Evolutionary conservation across 2,888 invertebrate genomes (phyloP), one percentile per base, ranked within the genome.

Genomic region (Lagria hirta): DNA sequence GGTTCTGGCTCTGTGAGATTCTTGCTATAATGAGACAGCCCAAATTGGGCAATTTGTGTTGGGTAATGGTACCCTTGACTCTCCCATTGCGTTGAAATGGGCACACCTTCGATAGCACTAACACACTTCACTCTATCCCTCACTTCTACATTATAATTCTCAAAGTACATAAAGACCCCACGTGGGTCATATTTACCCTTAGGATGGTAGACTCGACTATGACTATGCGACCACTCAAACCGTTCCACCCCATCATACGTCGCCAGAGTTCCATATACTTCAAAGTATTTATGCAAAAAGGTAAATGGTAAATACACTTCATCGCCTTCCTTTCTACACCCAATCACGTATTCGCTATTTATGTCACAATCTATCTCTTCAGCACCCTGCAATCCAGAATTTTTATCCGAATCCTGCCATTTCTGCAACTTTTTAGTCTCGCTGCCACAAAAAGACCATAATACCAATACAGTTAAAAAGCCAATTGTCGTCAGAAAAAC

Each of bases 21-120:
- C 71, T 97, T 96, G 71, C 94, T 95, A 71, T 94, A 99, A 73
- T 99, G 99, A 5, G 96, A 92, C 41, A 99, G 73, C 0, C 94
- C 99, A 70, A 93, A 99, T 71, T 99, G 99, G 3, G 98, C 96
- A 54, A 99, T 96, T 75, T 99, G 98, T 1, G 96, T 98, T 0
- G 98, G 96, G 73, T 99, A 99, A 71, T 86, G 94, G 71, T 98
- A 97, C 0, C 98, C 98, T 49, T 84, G 83, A 18, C 88, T 86
- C 60, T 94, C 91, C 99, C 99, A 99, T 67, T 96, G 96, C 0
- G 88, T 92, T n/a, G 93, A 93, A 36, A 96, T 85, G 0, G 96
- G 96, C 8, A 96, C 94, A 61, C 96, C 96, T 65, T 94, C 91
- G 7, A 82, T 81, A 0, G 89, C 97, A 71, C 91, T 94, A 58